Evolutionary conservation across 2,113 vertebrate species (phyloP), one percentile per base, ranked within the genome.

Genomic region (Pholis gunnellus): DNA sequence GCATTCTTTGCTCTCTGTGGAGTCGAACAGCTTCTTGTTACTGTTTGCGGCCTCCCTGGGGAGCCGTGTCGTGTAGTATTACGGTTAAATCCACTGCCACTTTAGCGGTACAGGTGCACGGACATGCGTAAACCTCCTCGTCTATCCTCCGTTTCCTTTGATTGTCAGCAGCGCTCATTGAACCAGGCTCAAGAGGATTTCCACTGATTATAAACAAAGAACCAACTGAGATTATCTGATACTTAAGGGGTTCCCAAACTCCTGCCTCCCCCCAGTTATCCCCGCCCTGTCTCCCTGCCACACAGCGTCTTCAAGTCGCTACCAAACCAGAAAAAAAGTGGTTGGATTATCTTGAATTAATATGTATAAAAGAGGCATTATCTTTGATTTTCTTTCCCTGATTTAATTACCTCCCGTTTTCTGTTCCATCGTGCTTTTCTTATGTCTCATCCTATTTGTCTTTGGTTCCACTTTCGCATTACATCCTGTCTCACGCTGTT

Each of bases 121-220:
- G 82, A 90, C 75, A 75, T 81, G 76, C 69, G 7, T 81, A 86
- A 56, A 77, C 78, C 82, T 87, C 86, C 86, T 83, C 82, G 61
- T 83, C 84, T 64, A 63, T 69, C 60, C 50, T 69, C 70, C 9
- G 77, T 75, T 93, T 92, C 93, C 91, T 86, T 75, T 81, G 81
- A 93, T 93, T 94, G 93, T 94, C 76, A 82, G 74, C 56, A 60
- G 81, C 4, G 13, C 76, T 87, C 76, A 73, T n/a, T 80, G 79
- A 86, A 84, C 61, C 67, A 22, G 71, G 78, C 88, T 90, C 85
- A 89, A 82, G 86, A 93, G 92, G 92, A 94, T 95, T 94, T 92
- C 86, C 91, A 89, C 85, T 84, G 87, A 94, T 94, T 92, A 91
- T 91, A 87, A 86, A 91, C 89, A 89, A 92, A 89, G 89, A 90